Percentiles rank a stretch among this genome's conserved stretches.
Conservation (phyloP, 1,140 invertebrate genomes). For the Brachionus paranguensis region DNA sequence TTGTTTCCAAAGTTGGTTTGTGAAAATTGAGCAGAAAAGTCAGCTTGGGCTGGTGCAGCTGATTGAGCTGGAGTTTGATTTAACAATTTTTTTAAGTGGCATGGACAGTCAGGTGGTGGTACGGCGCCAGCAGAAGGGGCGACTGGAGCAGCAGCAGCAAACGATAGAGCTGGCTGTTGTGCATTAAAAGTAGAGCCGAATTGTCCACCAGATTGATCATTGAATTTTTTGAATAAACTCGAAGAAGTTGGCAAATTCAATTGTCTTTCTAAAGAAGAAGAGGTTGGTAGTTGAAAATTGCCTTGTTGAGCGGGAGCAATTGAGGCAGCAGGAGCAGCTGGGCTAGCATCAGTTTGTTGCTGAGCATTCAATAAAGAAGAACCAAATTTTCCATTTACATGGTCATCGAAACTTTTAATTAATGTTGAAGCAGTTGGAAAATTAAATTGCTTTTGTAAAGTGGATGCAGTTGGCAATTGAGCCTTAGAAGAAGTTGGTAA, state of each 20-base stretch:
- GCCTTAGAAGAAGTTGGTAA: neutral
- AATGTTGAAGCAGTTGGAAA: neutral
- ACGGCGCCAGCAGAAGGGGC: neutral
- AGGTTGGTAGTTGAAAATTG: neutral
- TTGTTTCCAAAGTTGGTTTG: neutral
- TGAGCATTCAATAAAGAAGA: neutral
- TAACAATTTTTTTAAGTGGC: neutral
- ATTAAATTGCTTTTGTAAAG: neutral
- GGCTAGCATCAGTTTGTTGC: neutral
- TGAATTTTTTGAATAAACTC: neutral
- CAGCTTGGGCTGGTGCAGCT: neutral
- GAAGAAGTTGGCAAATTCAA: neutral
- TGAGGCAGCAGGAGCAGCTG: neutral
- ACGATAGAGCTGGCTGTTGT: neutral
- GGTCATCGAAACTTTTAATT: neutral
- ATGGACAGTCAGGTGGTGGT: constrained; percentile 4
- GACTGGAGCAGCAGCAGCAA: neutral
- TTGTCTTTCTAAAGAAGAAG: neutral
- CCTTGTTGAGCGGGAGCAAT: neutral
- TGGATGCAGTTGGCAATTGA: neutral
- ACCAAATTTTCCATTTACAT: neutral
- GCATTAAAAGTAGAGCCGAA: neutral
- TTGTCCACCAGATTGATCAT: neutral
- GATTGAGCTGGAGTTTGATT: neutral
- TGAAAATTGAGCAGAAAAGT: neutral